Base-by-base conservation (phyloP, 2,113 vertebrate genomes). In the Ophthalmolycus amberensis region DNA sequence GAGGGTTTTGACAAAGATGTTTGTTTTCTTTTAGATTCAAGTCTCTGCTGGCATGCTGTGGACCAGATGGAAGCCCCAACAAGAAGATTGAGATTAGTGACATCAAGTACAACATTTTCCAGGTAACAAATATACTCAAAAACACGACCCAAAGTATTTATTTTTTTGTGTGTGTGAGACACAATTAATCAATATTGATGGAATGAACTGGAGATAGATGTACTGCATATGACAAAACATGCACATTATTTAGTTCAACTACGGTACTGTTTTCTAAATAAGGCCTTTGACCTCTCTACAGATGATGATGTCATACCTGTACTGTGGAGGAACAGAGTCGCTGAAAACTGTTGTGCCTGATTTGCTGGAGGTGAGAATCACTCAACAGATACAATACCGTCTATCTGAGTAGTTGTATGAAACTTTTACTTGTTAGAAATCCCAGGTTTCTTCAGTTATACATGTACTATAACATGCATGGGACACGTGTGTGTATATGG, bases 271-370 rank as follows among this genome's bases (percentile, higher is more conserved):
- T 58, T 77, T 0, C 63, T 75, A 60, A 86, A 63, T 46, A 12
- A 75, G 38, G 12, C 44, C 1, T 82, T 65, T 85, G 50, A 56
- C 80, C 32, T 88, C 15, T 79, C 84, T 89, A 1, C 93, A 99
- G 98, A 96, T 98, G 95, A 95, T 99, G 96, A 99, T 99, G 98
- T 97, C 97, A 85, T 99, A 99, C 77, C 95, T 99, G 64, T 99
- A 99, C 91, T 97, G 98, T 0, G 98, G 98, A 76, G 97, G 97
- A 44, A 96, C 96, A 0, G 97, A 99, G 80, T 94, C 97, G 9
- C 95, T 99, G 92, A 95, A 96, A 86, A 97, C 96, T 44, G 95
- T 96, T n/a, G 95, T 97, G 0, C 4, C 94, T 0, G 96, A 98
- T 83, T 88, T 98, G 88, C 85, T 99, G 83, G 97, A 99, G 97